A percentile compares a stretch with the other conserved stretches of the same genome.
phyloP scores from a whole-genome alignment of 2,113 vertebrate species.

The Eurypyga helias region DNA sequence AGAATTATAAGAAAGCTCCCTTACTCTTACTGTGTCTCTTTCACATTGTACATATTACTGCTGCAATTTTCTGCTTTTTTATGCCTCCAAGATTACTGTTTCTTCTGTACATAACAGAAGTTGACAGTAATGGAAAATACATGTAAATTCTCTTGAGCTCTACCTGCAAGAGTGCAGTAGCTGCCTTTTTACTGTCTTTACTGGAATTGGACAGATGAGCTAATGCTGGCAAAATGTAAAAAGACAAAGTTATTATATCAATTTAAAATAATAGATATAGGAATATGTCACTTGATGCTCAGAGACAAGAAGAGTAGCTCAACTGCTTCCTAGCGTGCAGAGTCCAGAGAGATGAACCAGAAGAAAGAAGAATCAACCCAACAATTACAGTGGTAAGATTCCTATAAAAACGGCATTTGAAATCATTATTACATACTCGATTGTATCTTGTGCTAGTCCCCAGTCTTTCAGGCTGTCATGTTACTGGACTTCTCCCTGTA shows the following conservation, averaged over 20 bases:
- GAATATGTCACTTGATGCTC: background rate
- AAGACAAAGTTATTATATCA: background rate
- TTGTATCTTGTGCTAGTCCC: background rate
- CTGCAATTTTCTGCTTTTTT: background rate
- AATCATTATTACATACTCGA: background rate
- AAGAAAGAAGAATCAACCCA: background rate
- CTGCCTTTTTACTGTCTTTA: background rate
- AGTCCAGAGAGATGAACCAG: background rate
- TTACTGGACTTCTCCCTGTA: background rate
- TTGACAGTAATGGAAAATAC: constrained; percentile 12
- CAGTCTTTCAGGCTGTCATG: background rate
- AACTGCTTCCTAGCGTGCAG: background rate
- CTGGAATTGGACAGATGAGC: background rate
- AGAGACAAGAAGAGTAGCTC: background rate
- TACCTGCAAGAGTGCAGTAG: background rate
- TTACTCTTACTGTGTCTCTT: background rate
- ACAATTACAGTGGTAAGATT: background rate
- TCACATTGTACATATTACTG: background rate
- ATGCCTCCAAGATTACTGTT: background rate
- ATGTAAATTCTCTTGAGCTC: background rate
- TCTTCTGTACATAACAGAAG: background rate
- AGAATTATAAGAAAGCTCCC: background rate
- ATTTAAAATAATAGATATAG: background rate
- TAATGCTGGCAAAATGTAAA: background rate
- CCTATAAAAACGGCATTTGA: background rate